Evolutionary conservation across 2,888 invertebrate species (phyloP).

Genomic region (Lucinisca nassula): DNA sequence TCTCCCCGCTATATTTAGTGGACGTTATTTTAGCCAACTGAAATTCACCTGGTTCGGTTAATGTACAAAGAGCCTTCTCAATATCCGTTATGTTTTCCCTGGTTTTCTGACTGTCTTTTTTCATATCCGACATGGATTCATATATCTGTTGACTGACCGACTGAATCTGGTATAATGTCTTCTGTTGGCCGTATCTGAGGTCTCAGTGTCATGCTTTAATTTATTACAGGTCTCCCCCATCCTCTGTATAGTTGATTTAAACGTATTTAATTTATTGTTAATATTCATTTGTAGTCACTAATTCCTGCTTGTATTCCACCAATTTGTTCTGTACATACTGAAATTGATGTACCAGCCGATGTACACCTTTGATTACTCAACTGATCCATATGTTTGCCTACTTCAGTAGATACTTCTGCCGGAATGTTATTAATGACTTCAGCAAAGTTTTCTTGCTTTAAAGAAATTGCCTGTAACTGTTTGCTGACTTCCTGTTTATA

Average conservation of each 20-base stretch:
- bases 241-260: neutral
- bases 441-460: neutral
- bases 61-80: neutral
- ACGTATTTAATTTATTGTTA: neutral
- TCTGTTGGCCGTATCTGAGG: neutral
- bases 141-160: neutral
- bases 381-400: neutral
- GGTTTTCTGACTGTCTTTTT: neutral
- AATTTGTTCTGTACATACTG: neutral
- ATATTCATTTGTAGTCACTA: neutral
- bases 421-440: neutral
- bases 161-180: neutral
- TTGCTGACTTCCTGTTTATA: neutral
- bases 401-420: neutral
- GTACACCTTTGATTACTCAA: neutral
- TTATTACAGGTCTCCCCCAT: neutral
- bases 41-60: neutral
- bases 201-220: neutral
- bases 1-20: neutral
- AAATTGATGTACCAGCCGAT: neutral
- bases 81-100: neutral
- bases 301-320: neutral
- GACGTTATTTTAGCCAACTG: neutral
- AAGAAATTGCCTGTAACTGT: neutral
- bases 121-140: neutral